Conservation (phyloP, 2,113 vertebrate species). For the Glareola pratincola region DNA sequence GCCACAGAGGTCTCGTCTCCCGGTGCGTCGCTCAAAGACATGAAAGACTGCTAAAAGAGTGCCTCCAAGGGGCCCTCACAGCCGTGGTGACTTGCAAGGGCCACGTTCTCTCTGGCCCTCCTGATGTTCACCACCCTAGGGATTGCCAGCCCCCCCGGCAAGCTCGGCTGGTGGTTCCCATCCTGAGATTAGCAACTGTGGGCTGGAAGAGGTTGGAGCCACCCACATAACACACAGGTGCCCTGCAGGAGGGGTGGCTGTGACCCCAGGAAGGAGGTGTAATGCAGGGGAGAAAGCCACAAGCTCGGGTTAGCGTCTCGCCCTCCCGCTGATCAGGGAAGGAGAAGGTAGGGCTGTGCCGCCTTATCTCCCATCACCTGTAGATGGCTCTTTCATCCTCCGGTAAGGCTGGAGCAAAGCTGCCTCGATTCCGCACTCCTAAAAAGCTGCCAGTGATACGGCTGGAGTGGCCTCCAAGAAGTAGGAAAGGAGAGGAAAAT, state of each 20-base stretch:
- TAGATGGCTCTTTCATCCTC: conserved; percentile 58
- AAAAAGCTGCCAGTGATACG: not conserved
- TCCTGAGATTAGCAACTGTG: not conserved
- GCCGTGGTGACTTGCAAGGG: not conserved
- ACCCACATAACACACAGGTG: fast-evolving
- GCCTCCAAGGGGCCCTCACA: not conserved
- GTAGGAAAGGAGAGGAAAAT: conserved; percentile 8
- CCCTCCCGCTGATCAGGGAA: not conserved
- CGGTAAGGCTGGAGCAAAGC: not conserved
- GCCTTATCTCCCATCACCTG: conserved; percentile 47
- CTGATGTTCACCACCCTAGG: not conserved
- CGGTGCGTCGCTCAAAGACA: not conserved
- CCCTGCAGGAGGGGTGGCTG: not conserved
- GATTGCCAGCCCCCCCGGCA: not conserved
- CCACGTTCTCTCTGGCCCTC: not conserved
- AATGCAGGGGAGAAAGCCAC: not conserved
- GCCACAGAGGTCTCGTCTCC: not conserved
- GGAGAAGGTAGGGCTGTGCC: not conserved
- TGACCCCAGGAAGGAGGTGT: not conserved
- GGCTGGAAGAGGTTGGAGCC: not conserved
- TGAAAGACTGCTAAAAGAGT: not conserved
- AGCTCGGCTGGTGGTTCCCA: not conserved
- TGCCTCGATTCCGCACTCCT: not conserved
- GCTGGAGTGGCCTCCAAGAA: not conserved
- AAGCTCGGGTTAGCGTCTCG: fast-evolving